Conservation (phyloP, 2,113 vertebrate genomes). For the Sphaerodactylus townsendi region DNA sequence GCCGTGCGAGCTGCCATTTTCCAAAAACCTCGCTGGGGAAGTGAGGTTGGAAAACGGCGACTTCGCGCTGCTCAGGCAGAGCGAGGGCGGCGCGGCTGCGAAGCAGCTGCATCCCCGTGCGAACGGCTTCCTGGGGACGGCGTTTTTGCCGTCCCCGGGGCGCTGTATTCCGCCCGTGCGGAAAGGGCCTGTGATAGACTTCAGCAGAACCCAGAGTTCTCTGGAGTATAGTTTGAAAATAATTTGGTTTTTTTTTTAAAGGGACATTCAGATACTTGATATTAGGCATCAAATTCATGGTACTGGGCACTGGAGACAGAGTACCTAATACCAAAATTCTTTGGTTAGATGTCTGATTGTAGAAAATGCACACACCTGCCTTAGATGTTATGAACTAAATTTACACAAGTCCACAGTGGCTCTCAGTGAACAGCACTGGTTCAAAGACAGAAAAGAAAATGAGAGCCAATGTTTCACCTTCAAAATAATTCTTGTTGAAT, state of each 20-base stretch:
- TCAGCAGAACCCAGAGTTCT: not conserved
- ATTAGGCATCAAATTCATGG: not conserved
- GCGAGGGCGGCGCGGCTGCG: too few relatives aligned
- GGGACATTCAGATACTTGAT: not conserved
- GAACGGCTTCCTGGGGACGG: too few relatives aligned
- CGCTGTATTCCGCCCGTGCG: too few relatives aligned
- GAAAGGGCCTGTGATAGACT: too few relatives aligned
- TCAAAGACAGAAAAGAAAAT: not conserved
- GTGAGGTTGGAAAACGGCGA: too few relatives aligned
- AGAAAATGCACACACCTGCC: not conserved
- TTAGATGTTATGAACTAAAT: not conserved
- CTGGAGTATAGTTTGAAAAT: not conserved
- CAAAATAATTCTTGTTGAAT: constrained; percentile 50
- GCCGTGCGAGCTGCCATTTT: too few relatives aligned
- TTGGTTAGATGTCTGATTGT: not conserved
- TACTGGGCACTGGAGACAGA: not conserved
- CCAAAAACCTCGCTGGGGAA: too few relatives aligned
- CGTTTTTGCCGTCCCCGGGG: too few relatives aligned
- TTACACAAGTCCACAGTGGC: not conserved
- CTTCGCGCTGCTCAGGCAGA: too few relatives aligned
- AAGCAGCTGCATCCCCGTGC: too few relatives aligned
- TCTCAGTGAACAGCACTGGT: not conserved
- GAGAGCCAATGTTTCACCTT: not conserved
- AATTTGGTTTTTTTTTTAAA: not conserved
- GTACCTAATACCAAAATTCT: not conserved